Percentiles rank a stretch among this genome's conserved stretches.
phyloP scores from a whole-genome alignment of 2,113 vertebrate species.

The Misgurnus anguillicaudatus region DNA sequence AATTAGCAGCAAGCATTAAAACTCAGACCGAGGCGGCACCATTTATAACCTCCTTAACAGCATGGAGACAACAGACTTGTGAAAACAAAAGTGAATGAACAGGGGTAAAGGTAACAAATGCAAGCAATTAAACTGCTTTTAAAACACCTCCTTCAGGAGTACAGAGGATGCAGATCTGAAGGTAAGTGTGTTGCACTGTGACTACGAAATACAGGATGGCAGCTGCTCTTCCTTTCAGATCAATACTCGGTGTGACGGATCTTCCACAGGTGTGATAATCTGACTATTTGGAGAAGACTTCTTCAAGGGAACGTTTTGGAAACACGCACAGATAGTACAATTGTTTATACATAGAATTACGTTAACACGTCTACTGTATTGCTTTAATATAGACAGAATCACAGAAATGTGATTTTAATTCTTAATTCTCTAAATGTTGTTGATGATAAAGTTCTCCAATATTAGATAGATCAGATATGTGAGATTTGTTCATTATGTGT shows the following conservation, averaged over 20 bases:
- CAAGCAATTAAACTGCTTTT: conserved; percentile 44
- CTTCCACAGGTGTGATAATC: conserved; percentile 16
- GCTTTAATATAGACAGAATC: not conserved
- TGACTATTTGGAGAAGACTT: not conserved
- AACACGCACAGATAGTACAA: not conserved
- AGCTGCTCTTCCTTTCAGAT: conserved; percentile 40
- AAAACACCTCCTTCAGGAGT: conserved; percentile 54
- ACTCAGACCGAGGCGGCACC: conserved; percentile 39
- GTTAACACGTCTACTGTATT: too few species aligned
- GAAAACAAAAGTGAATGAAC: conserved; percentile 34
- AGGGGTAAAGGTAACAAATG: conserved; percentile 33
- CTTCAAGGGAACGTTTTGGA: not conserved
- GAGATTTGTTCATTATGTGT: not conserved
- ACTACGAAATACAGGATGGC: conserved; percentile 33
- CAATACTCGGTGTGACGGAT: conserved; percentile 28
- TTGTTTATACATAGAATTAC: too few species aligned
- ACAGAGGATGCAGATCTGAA: conserved; percentile 43
- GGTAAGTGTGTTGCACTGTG: conserved; percentile 55
- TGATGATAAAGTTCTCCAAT: not conserved
- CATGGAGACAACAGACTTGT: conserved; percentile 35
- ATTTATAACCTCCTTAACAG: conserved; percentile 34
- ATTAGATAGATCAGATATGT: too few species aligned
- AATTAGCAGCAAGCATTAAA: conserved; percentile 77
- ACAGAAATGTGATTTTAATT: not conserved
- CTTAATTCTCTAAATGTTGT: not conserved